phyloP scores from a whole-genome alignment of 2,888 invertebrate genomes.

The Erebia aethiops region DNA sequence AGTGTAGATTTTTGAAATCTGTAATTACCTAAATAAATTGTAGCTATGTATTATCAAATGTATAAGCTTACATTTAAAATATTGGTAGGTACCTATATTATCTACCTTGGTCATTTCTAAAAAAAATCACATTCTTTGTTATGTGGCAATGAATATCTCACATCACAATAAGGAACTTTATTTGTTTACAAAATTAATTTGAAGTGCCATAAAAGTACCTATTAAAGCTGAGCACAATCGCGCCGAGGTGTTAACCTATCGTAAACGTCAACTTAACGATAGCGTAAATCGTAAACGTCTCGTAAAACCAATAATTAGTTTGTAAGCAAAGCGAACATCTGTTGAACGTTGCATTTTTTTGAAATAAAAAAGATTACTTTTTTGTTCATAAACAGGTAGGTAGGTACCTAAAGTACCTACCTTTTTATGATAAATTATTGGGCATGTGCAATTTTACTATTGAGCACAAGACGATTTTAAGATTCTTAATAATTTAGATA shows the following conservation, averaged over 20 bases:
- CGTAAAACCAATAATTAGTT: slow-evolving; percentile 80
- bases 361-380: not conserved
- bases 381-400: too few species aligned
- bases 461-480: too few species aligned
- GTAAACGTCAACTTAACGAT: slow-evolving; percentile 79
- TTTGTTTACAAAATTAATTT: slow-evolving; percentile 69
- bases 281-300: slow-evolving; percentile 74
- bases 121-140: too few species aligned
- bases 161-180: slow-evolving; percentile 38
- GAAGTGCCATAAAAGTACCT: slow-evolving; percentile 56
- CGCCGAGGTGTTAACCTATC: slow-evolving; percentile 73
- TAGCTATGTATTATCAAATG: too few species aligned
- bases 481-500: too few species aligned
- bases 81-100: too few species aligned
- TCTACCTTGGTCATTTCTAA: too few species aligned
- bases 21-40: too few species aligned
- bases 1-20: too few species aligned
- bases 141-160: not conserved
- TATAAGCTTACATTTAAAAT: too few species aligned
- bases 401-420: not conserved
- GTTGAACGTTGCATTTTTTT: slow-evolving; percentile 25
- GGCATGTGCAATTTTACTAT: not conserved
- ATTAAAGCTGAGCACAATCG: slow-evolving; percentile 58
- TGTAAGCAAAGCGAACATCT: slow-evolving; percentile 52
- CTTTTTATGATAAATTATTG: not conserved